Percentiles rank a stretch among this genome's conserved stretches.
These are phyloP conservation scores for Malacoctenus gilli DNA, from an alignment of 2,797 vertebrate species.

Conservation along the genomic window DNA sequence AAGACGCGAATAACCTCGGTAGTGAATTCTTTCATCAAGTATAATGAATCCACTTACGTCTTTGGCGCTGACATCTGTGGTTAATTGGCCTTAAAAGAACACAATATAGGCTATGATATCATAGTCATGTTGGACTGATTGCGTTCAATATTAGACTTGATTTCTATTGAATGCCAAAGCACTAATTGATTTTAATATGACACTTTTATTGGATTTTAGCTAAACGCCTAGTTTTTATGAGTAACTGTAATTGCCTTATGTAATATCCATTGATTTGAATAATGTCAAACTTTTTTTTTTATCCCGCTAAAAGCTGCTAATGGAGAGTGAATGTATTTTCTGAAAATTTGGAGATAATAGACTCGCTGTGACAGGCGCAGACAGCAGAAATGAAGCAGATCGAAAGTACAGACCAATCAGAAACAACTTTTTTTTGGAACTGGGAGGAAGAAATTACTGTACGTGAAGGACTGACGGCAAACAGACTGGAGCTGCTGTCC, in stretches of 20 bases:
- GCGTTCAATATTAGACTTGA: conserved; percentile 25
- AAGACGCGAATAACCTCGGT: conserved; percentile 37
- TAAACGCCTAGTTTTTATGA: neutral
- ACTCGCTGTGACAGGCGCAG: neutral
- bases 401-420: too few species aligned
- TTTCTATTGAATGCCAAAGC: conserved; percentile 9
- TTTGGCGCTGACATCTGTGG: conserved; percentile 46
- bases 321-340: neutral
- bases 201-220: conserved; percentile 6
- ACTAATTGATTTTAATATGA: conserved; percentile 22
- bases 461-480: conserved; percentile 5
- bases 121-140: conserved; percentile 43
- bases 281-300: neutral
- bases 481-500: conserved; percentile 20
- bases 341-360: neutral
- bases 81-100: conserved; percentile 64
- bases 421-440: too few species aligned
- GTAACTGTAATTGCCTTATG: neutral
- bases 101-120: conserved; percentile 45
- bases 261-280: conserved; percentile 9
- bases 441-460: too few species aligned
- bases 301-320: neutral
- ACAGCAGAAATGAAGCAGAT: neutral
- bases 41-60: conserved; percentile 53
- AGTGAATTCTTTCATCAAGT: conserved; percentile 54